phyloP scores from a whole-genome alignment of 2,888 invertebrate genomes.

The Gibbula magus region DNA sequence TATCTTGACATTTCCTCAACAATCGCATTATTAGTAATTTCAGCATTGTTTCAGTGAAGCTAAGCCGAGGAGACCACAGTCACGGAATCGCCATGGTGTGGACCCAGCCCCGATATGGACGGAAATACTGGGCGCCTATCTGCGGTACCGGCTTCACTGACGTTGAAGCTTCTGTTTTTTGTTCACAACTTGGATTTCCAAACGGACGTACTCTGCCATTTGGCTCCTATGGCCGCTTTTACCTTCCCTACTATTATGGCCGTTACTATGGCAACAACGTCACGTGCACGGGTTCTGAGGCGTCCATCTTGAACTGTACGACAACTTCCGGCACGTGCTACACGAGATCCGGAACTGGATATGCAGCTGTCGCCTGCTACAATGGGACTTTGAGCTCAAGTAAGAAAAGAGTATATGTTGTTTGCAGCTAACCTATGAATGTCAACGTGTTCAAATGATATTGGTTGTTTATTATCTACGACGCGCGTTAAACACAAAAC shows the following conservation, averaged over 20 bases:
- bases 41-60: slow-evolving; percentile 45
- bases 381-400: slow-evolving; percentile 52
- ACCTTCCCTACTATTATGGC: slow-evolving; percentile 27
- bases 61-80: slow-evolving; percentile 55
- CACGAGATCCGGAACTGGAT: slow-evolving; percentile 53
- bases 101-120: slow-evolving; percentile 43
- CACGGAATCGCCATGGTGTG: slow-evolving; percentile 58
- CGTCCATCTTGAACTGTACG: slow-evolving; percentile 50
- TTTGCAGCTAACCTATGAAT: too few species aligned
- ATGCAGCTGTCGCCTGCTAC: slow-evolving; percentile 62
- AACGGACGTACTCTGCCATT: slow-evolving; percentile 53
- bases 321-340: slow-evolving; percentile 48
- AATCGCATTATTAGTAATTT: not conserved
- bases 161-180: slow-evolving; percentile 57
- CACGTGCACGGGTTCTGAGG: slow-evolving; percentile 54
- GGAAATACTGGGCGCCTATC: slow-evolving; percentile 54
- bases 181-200: slow-evolving; percentile 51
- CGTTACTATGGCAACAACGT: slow-evolving; percentile 54
- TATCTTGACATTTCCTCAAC: too few species aligned
- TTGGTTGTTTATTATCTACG: too few species aligned
- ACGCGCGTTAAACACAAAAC: too few species aligned
- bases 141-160: slow-evolving; percentile 63
- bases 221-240: slow-evolving; percentile 58
- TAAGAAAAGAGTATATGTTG: too few species aligned
- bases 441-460: too few species aligned